Conservation (phyloP, 2,888 invertebrate genomes). For the Limnephilus lunatus region DNA sequence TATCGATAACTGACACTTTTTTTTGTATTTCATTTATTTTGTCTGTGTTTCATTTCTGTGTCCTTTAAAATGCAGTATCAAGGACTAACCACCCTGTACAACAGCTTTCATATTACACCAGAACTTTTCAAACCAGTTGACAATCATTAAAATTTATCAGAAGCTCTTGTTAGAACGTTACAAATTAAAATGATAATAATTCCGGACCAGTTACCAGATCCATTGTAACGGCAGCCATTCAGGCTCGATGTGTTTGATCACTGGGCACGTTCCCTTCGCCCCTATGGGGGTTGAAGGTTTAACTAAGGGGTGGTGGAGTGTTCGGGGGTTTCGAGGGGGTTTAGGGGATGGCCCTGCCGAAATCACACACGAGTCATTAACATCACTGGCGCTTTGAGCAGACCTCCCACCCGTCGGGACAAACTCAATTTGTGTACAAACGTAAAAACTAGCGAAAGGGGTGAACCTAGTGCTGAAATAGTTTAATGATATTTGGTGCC, state of each 20-base stretch:
- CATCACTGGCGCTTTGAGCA: conserved; percentile 40
- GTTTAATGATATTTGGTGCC: neutral
- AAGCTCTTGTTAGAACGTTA: neutral
- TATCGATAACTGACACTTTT: no score
- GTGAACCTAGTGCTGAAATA: neutral
- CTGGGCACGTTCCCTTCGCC: conserved; percentile 27
- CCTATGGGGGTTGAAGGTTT: neutral
- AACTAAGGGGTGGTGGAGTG: neutral
- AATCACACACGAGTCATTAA: conserved; percentile 39
- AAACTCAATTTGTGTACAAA: conserved; percentile 23
- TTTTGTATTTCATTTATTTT: no score
- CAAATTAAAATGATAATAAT: conserved; percentile 33
- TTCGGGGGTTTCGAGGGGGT: neutral
- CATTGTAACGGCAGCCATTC: conserved; percentile 23
- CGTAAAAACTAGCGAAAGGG: conserved; percentile 24
- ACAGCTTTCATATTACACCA: neutral
- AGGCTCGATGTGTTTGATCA: conserved; percentile 28
- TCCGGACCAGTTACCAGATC: conserved; percentile 13
- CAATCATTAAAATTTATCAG: neutral
- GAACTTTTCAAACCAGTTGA: neutral
- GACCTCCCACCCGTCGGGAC: conserved; percentile 22
- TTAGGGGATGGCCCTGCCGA: neutral
- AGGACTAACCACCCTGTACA: neutral
- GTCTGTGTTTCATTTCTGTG: no score
- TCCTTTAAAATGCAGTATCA: no score